Base-by-base conservation (phyloP, 2,797 vertebrate genomes). In the Myotis myotis region DNA sequence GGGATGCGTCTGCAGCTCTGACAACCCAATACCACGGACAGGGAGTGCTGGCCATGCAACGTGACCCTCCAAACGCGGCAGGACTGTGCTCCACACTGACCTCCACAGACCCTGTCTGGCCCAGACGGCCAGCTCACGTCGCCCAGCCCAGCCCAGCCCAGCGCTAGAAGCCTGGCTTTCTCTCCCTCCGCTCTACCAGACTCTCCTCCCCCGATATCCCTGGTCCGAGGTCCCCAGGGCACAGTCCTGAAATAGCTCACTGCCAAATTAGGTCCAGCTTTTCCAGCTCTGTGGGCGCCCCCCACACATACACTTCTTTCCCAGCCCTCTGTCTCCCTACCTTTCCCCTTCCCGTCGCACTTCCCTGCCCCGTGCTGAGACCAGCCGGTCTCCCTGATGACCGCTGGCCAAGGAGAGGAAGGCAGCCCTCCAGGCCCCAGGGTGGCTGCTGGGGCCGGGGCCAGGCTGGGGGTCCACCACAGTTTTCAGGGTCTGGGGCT, bases 191-290 rank as follows among this genome's bases (percentile, higher is more conserved):
- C 41, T 44, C 74, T 38, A 22, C 16, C 44, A 72, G 74, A 71
- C 36, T 60, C 36, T 47, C 68, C 79, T 83, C 83, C 93, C 60
- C 68, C 28, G 12, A 3, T 57, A 66, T 89, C 88, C 88, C 83
- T 83, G 76, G 75, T 76, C 88, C 17, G 11, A 88, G 62, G 79
- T 96, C 96, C 86, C 89, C 17, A 66, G 92, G 95, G 93, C 62
- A 49, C 72, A 47, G 72, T 86, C 93, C 79, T 57, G 47, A 96
- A 97, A 89, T 96, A 97, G 88, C 91, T 96, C 75, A 49, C 82
- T 95, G 93, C 79, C 53, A 71, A 95, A 94, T 91, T 89, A 66
- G 30, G 78, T 85, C 90, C 91, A 81, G 78, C 68, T 72, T 81
- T 84, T 38, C 91, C 88, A 75, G 78, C 94, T 79, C 89, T 44